phyloP scores from a whole-genome alignment of 2,797 vertebrate genomes.

The Australoheros facetus region DNA sequence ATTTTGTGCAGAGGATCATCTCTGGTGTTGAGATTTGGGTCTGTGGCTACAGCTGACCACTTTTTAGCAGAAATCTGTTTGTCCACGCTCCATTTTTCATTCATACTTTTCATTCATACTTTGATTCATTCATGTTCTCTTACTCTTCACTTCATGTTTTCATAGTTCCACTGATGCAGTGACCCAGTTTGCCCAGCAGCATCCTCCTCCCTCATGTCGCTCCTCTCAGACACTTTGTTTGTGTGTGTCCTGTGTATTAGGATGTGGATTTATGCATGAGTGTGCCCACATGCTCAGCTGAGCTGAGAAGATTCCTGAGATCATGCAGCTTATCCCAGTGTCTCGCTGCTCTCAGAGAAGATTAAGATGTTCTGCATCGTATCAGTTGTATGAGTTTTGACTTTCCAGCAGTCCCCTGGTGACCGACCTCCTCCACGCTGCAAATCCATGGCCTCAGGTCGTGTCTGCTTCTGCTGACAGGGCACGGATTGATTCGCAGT shows the following conservation, averaged over 20 bases:
- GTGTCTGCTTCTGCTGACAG: constrained; percentile 13
- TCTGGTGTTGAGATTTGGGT: not conserved
- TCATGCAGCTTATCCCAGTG: constrained; percentile 27
- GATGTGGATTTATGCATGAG: constrained; percentile 29
- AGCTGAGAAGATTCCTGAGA: constrained; percentile 40
- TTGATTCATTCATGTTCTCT: not conserved
- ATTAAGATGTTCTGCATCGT: constrained; percentile 34
- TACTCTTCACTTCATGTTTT: not conserved
- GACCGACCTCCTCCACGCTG: constrained; percentile 11
- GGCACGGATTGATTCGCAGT: constrained; percentile 21
- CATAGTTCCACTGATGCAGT: not conserved
- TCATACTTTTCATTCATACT: not conserved
- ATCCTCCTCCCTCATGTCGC: not conserved
- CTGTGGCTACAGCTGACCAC: fast-evolving
- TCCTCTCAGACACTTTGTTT: not conserved
- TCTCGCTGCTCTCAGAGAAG: constrained; percentile 27
- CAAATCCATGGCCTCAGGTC: constrained; percentile 16
- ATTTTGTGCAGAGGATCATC: not conserved
- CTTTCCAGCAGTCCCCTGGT: constrained; percentile 2
- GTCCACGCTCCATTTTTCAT: too few relatives aligned
- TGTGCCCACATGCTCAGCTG: constrained; percentile 16
- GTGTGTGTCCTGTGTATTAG: not conserved
- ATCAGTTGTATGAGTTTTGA: constrained; percentile 23
- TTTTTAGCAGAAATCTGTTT: not conserved
- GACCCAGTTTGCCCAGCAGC: constrained; percentile 22